phyloP scores from a whole-genome alignment of 64 coral and sea anemone species.

The Actinia equina region DNA sequence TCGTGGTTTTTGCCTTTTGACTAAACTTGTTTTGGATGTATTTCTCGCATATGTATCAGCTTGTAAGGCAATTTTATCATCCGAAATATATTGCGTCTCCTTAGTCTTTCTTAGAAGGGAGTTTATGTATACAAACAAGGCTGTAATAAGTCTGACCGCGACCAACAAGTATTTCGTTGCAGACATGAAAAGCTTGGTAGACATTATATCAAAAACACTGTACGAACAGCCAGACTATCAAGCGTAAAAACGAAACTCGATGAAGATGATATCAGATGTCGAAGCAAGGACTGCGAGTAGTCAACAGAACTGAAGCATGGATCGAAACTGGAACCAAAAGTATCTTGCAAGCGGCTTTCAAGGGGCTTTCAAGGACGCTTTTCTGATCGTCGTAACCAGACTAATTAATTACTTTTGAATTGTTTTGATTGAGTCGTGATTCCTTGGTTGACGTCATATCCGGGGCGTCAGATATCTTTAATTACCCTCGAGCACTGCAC shows the following conservation, averaged over 20 bases:
- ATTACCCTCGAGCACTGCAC: neutral
- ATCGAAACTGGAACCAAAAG: neutral
- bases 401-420: constrained; percentile 12
- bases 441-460: neutral
- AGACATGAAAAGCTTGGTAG: neutral
- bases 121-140: neutral
- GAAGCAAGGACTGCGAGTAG: neutral
- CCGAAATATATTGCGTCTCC: neutral
- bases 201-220: neutral
- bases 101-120: neutral
- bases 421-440: neutral
- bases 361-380: neutral
- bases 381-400: neutral
- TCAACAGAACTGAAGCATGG: neutral
- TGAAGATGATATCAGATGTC: neutral
- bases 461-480: neutral
- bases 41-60: constrained; percentile 62
- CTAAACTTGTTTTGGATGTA: constrained; percentile 54
- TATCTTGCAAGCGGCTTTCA: neutral
- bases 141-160: neutral
- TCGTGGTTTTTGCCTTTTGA: neutral
- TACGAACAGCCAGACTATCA: neutral
- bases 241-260: neutral
- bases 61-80: constrained; percentile 57
- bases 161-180: neutral